Evolutionary conservation across 2,888 invertebrate genomes (phyloP), one percentile per base, ranked within the genome.

Genomic region (Melipona bicolor): DNA sequence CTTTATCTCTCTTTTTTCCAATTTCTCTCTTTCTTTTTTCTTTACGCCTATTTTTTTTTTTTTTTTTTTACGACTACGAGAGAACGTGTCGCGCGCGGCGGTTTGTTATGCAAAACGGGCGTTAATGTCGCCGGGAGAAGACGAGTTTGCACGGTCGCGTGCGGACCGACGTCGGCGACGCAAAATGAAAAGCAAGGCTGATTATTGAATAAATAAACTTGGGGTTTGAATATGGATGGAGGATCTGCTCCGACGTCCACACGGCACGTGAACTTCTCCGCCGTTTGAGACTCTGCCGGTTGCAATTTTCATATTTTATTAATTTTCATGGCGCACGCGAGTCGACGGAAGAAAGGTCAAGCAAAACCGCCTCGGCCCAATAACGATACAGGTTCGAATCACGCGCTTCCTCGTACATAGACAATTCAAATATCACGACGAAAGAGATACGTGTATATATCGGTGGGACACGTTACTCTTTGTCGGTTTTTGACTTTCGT

Each of bases 181-280:
- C 76, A 72, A 67, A 71, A 83, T 27, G 76, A 72, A 80, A 68
- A 61, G 56, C 68, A 24, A 56, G 81, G 62, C 68, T 77, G 72
- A 83, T 81, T 72, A 81, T 81, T 81, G 83, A 83, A 77, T 77
- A 83, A 82, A 82, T 82, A 82, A 81, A 73, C 56, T 81, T 81
- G 49, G 72, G 21, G 56, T 52, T 68, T 69, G 81, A 68, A 77
- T 68, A 52, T 81, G 72, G 49, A 68, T 70, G 69, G 54, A 52
- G 27, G 68, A 83, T 81, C 81, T 76, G 62, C 49, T 54, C 68
- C 62, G 52, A 61, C 70, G 62, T 83, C 61, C 72, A 83, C 70
- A 52, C 27, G 68, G 17, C 68, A 32, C 27, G 50, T 64, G 77
- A 72, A 77, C 69, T 62, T 54, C 54, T 17, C n/a, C 27, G 36